Evolutionary conservation across 2,113 vertebrate genomes (phyloP), one percentile per base, ranked within the genome.

Genomic region (Salvelinus namaycush): DNA sequence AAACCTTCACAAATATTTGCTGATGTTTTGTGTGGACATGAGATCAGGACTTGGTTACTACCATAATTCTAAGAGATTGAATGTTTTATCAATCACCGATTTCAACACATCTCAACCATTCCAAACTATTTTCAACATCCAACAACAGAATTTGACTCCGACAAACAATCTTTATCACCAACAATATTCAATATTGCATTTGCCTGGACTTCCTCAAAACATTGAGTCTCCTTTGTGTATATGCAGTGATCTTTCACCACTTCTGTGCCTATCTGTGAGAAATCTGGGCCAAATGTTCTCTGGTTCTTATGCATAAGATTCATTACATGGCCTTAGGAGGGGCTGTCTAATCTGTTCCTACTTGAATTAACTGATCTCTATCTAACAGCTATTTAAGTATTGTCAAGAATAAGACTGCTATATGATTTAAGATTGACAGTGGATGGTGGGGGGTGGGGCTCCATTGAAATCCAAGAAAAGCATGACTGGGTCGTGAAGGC

Each of bases 261-360:
- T 62, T 83, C 77, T 76, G 22, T 27, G 57, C 49, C 77, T 66
- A 83, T 80, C 79, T 83, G 77, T 81, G 77, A 70, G 75, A 77
- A 65, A 75, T 71, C 39, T 44, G 39, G 39, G 39, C 9, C 39
- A 44, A 44, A 44, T 44, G 39, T 44, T 44, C 75, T 73, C 64
- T 79, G 68, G 59, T 80, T 64, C 68, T 72, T 67, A 44, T 44
- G 39, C 9, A 44, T 44, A 72, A 79, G 70, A 82, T 81, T 81
- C 73, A 44, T 81, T 78, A 81, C 73, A 76, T 78, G 8, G 79
- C 86, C 39, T 34, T 13, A 24, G 76, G 81, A 76, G 49, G 66
- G 79, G 76, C 73, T 72, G 66, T 80, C 80, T 82, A 76, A 84
- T 80, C 74, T 62, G 74, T 24, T 29, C 77, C 76, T 76, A 69